A percentile compares a stretch with the other conserved stretches of the same genome.
These are phyloP conservation scores for mouse (Mus musculus) DNA, from an alignment of 2,113 vertebrate species.

Conservation along the genomic window GRCm39 chr5:115683501-115684000, in stretches of 20 bases:
- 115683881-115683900: neutral
- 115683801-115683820: conserved; percentile 94
- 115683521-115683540: conserved; percentile 96
- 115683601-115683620: neutral
- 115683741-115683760: conserved; percentile 86
- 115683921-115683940: neutral
- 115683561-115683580: conserved; percentile 88
- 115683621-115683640: neutral
- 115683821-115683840: conserved; percentile 96
- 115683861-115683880: conserved; percentile 87
- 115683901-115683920: neutral
- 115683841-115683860: conserved; percentile 95
- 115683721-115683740: conserved; percentile 89
- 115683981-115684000: neutral
- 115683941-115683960: neutral
- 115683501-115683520: conserved; percentile 97
- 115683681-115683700: conserved; percentile 76
- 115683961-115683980: neutral
- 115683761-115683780: conserved; percentile 93
- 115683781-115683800: conserved; percentile 90
- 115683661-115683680: conserved; percentile 86
- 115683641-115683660: neutral
- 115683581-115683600: neutral
- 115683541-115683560: conserved; percentile 92
- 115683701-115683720: conserved; percentile 89